Evolutionary conservation across 2,113 vertebrate genomes (phyloP).

Genomic region (Proterorhinus semilunaris): DNA sequence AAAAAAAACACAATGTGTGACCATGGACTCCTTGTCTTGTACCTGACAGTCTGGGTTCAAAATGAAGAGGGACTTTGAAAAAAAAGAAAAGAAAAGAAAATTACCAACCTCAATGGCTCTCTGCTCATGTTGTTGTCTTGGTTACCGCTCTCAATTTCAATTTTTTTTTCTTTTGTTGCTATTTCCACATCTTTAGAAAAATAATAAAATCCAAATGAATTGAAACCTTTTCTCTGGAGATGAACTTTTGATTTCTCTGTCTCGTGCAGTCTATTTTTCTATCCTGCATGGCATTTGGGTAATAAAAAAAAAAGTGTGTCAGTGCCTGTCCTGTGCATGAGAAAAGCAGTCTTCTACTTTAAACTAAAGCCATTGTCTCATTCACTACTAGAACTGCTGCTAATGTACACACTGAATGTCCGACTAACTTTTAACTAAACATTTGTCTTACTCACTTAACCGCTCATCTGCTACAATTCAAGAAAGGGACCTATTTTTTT

Average conservation of each 20-base stretch:
- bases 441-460: constrained; percentile 25
- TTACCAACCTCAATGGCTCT: constrained; percentile 56
- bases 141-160: constrained; percentile 74
- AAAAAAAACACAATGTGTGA: constrained; percentile 36
- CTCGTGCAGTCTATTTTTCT: constrained; percentile 69
- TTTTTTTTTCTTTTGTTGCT: constrained; percentile 65
- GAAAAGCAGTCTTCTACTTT: constrained; percentile 54
- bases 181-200: constrained; percentile 80
- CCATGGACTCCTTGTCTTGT: constrained; percentile 35
- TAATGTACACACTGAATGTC: constrained; percentile 75
- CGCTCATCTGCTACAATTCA: constrained; percentile 27
- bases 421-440: constrained; percentile 52
- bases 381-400: constrained; percentile 70
- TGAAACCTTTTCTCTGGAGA: constrained; percentile 73
- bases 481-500: constrained; percentile 22
- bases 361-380: constrained; percentile 65
- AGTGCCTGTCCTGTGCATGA: constrained; percentile 70
- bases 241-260: constrained; percentile 71
- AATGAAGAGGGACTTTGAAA: constrained; percentile 35
- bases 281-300: constrained; percentile 66
- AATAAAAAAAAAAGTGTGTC: constrained; percentile 42
- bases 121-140: constrained; percentile 76
- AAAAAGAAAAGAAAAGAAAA: background rate
- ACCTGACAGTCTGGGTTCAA: constrained; percentile 52
- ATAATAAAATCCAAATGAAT: constrained; percentile 80